A percentile compares a stretch with the other conserved stretches of the same genome.
Evolutionary conservation across 2,888 invertebrate genomes (phyloP).

Genomic region (Cremastobaeus sp.): DNA sequence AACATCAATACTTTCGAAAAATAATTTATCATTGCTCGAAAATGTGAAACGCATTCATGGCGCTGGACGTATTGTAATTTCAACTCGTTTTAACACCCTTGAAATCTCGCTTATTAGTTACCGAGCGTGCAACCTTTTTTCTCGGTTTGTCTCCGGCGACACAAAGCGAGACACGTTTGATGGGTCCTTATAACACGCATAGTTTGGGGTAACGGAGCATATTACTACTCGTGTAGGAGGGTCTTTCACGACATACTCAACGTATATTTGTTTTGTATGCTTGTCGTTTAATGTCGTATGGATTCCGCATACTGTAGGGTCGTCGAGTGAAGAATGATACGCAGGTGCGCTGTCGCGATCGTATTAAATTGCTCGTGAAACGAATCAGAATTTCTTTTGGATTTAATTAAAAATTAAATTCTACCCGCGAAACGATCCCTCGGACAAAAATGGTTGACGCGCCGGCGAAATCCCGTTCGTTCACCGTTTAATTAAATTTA

Average conservation of each 20-base stretch:
- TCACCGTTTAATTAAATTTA: constrained; percentile 8
- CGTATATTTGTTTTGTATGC: constrained; percentile 73
- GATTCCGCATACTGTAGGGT: constrained; percentile 66
- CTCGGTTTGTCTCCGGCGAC: constrained; percentile 1
- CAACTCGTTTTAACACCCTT: constrained; percentile 3
- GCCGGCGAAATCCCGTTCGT: neutral
- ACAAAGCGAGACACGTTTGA: constrained; percentile 44
- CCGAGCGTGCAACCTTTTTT: neutral
- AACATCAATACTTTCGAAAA: too few relatives aligned
- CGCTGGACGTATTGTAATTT: constrained; percentile 9
- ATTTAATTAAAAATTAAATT: constrained; percentile 73
- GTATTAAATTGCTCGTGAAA: constrained; percentile 67
- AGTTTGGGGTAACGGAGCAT: constrained; percentile 52
- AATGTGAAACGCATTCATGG: too few relatives aligned
- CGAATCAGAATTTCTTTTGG: constrained; percentile 67
- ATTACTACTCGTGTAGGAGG: constrained; percentile 54
- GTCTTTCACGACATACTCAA: constrained; percentile 51
- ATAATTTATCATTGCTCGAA: too few relatives aligned
- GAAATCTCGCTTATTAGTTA: constrained; percentile 20
- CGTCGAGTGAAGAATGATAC: constrained; percentile 65
- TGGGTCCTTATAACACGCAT: constrained; percentile 56
- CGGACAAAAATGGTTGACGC: neutral
- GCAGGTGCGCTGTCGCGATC: constrained; percentile 71
- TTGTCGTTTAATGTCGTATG: constrained; percentile 67
- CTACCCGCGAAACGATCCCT: constrained; percentile 19